phyloP scores from a whole-genome alignment of 2,797 vertebrate species.

The Microchirus variegatus region DNA sequence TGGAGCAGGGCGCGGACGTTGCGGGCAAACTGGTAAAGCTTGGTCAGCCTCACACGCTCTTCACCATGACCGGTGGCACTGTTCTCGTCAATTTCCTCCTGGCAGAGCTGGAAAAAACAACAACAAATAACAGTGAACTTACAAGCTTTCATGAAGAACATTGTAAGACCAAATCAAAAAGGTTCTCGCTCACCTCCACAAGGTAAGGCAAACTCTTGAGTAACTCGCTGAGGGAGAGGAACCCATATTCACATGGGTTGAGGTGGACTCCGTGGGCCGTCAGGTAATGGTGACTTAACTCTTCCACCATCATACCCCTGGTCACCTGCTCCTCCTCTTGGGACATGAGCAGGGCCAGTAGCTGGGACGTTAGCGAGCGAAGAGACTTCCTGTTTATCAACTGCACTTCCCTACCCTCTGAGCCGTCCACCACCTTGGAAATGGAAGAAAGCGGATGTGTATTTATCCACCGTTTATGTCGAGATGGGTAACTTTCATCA shows the following conservation, averaged over 20 bases:
- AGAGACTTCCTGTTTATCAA: conserved; percentile 96
- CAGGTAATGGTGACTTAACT: conserved; percentile 86
- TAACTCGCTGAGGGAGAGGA: conserved; percentile 92
- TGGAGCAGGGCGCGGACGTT: conserved; percentile 91
- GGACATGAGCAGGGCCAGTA: conserved; percentile 93
- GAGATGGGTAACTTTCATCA: too few species aligned
- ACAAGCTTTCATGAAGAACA: background rate
- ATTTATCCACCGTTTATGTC: background rate
- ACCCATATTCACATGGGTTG: conserved; percentile 98
- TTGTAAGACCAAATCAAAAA: background rate
- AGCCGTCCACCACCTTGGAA: conserved; percentile 85
- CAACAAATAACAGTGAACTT: background rate
- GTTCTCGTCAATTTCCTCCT: conserved; percentile 63
- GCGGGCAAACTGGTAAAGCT: conserved; percentile 93
- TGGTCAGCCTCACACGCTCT: conserved; percentile 90
- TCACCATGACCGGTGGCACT: conserved; percentile 44
- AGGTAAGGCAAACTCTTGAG: conserved; percentile 95
- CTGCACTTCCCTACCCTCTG: conserved; percentile 89
- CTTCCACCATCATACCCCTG: conserved; percentile 81
- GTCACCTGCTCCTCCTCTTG: conserved; percentile 80
- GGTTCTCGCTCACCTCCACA: conserved; percentile 84
- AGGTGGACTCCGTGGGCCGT: conserved; percentile 77
- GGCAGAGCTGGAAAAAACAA: conserved; percentile 81
- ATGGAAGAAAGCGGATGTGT: background rate
- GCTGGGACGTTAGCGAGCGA: conserved; percentile 89